A percentile compares a stretch with the other conserved stretches of the same genome.
These are phyloP conservation scores for Epinotia nisella DNA, from an alignment of 2,888 invertebrate species.

Conservation along the genomic window DNA sequence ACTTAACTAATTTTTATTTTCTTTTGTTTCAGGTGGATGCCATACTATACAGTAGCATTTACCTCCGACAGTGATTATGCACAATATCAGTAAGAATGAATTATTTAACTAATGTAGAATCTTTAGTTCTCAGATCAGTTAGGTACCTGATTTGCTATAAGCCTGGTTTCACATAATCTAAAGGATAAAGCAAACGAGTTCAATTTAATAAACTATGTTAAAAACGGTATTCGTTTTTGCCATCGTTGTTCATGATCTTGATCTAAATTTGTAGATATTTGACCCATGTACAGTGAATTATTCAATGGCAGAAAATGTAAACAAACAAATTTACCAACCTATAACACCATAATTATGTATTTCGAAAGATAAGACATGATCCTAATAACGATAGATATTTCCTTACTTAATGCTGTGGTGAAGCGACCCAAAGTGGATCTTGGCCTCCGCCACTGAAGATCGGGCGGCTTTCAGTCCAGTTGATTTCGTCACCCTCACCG, in stretches of 20 bases:
- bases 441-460: too few species aligned
- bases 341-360: too few species aligned
- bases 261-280: background rate
- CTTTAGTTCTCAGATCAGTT: constrained; percentile 1
- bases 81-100: constrained; percentile 44
- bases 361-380: too few species aligned
- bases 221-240: too few species aligned
- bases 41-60: constrained; percentile 51
- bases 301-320: too few species aligned
- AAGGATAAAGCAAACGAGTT: background rate
- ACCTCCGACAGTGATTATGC: constrained; percentile 45
- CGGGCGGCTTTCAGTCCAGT: too few species aligned
- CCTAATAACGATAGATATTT: too few species aligned
- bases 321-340: too few species aligned
- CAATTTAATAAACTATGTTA: background rate
- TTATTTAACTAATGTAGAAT: constrained; percentile 39
- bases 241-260: background rate
- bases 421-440: too few species aligned
- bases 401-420: too few species aligned
- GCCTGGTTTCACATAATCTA: background rate
- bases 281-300: background rate
- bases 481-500: too few species aligned
- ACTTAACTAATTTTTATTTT: constrained; percentile 47
- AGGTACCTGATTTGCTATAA: background rate
- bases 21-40: constrained; percentile 78